phyloP scores from a whole-genome alignment of 1,140 invertebrate species.

The Papilio polytes region DNA sequence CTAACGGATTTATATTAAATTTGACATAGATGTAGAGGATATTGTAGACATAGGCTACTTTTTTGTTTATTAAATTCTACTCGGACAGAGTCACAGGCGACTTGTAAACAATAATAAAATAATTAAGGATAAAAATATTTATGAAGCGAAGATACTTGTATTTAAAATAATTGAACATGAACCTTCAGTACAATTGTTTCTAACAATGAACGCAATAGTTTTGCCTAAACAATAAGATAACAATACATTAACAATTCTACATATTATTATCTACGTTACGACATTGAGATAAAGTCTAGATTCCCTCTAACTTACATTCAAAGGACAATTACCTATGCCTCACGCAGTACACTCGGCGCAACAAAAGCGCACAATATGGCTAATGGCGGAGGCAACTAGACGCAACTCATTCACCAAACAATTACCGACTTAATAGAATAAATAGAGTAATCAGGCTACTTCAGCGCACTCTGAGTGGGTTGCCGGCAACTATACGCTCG shows the following conservation, averaged over 20 bases:
- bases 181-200: constrained; percentile 1
- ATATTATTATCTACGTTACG: not conserved
- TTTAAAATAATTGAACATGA: not conserved
- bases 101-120: no score
- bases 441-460: constrained; percentile 81
- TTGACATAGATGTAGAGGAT: no score
- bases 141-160: not conserved
- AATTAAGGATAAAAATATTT: not conserved
- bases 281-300: constrained; percentile 14
- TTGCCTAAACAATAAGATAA: constrained; percentile 35
- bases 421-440: constrained; percentile 81
- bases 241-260: not conserved
- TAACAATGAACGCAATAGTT: constrained; percentile 12
- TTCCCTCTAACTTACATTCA: not conserved
- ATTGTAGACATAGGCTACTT: no score
- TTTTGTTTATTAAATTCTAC: no score
- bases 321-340: constrained; percentile 49
- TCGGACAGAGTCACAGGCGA: no score
- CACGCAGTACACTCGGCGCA: constrained; percentile 45
- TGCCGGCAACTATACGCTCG: constrained; percentile 41
- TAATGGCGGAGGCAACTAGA: constrained; percentile 68
- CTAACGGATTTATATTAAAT: no score
- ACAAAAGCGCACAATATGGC: constrained; percentile 69
- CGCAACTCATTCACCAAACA: constrained; percentile 75
- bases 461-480: constrained; percentile 63